Conservation (phyloP, 2,888 invertebrate species). For the Cerceris rybyensis region DNA sequence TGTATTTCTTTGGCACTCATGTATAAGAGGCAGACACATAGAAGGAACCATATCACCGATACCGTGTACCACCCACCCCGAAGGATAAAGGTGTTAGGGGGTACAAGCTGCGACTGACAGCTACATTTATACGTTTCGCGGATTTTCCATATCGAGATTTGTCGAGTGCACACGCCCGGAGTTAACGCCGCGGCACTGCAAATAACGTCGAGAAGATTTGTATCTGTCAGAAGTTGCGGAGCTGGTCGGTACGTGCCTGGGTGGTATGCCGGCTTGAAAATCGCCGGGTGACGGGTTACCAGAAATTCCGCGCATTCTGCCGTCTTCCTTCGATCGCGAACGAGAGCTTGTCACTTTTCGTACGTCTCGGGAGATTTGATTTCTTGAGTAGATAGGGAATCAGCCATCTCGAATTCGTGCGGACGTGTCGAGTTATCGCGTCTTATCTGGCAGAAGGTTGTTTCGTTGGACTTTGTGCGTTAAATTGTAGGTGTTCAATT, state of each 20-base stretch:
- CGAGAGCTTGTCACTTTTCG: slow-evolving; percentile 61
- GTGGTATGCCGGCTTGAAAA: slow-evolving; percentile 60
- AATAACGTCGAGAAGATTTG: slow-evolving; percentile 77
- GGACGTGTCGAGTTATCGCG: slow-evolving; percentile 11
- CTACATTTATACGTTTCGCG: slow-evolving; percentile 80
- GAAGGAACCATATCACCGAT: slow-evolving; percentile 16
- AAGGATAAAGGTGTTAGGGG: slow-evolving; percentile 74
- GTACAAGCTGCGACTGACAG: slow-evolving; percentile 78
- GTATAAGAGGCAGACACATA: slow-evolving; percentile 36
- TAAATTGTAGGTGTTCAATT: background rate
- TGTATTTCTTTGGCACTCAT: slow-evolving; percentile 51
- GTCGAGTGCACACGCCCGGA: slow-evolving; percentile 74
- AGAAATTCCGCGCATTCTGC: slow-evolving; percentile 68
- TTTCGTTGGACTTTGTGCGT: background rate
- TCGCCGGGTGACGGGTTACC: slow-evolving; percentile 64
- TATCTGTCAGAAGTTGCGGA: slow-evolving; percentile 76
- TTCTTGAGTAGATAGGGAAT: slow-evolving; percentile 49
- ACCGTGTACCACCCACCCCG: slow-evolving; percentile 37
- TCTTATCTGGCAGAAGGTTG: background rate
- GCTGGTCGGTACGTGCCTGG: slow-evolving; percentile 69
- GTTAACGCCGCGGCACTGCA: slow-evolving; percentile 69
- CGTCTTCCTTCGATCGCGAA: slow-evolving; percentile 58
- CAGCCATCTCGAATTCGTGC: slow-evolving; percentile 39
- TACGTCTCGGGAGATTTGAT: slow-evolving; percentile 56
- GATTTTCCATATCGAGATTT: slow-evolving; percentile 80